Percentiles rank a stretch among this genome's conserved stretches.
Evolutionary conservation across 1,140 invertebrate species (phyloP).

Genomic region (Carposina sasakii): DNA sequence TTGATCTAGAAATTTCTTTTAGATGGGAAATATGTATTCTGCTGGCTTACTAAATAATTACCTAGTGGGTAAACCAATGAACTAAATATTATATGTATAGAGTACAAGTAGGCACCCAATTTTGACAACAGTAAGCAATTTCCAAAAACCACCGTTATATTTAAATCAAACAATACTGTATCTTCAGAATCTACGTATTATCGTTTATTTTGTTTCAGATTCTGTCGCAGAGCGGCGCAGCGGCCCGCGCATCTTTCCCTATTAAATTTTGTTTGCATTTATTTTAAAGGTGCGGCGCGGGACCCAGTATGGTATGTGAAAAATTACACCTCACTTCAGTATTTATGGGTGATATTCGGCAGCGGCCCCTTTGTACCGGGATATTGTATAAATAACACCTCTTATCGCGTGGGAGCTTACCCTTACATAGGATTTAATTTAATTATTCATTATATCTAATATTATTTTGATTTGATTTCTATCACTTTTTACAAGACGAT

Average conservation of each 20-base stretch:
- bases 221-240: no score
- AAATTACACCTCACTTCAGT: constrained; percentile 72
- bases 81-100: no score
- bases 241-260: constrained; percentile 71
- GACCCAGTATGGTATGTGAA: constrained; percentile 68
- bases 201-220: constrained; percentile 72
- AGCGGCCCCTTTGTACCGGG: constrained; percentile 69
- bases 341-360: constrained; percentile 73
- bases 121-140: no score
- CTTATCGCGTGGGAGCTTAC: constrained; percentile 71
- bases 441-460: constrained; percentile 72
- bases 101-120: no score
- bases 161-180: no score
- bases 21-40: no score
- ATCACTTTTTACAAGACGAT: no score
- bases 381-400: constrained; percentile 71
- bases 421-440: constrained; percentile 70
- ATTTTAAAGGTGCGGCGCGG: constrained; percentile 71
- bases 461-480: no score
- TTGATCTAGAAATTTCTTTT: no score
- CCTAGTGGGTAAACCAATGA: no score
- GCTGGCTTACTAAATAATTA: no score
- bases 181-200: constrained; percentile 50
- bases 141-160: no score
- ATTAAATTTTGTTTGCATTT: constrained; percentile 73